Conservation (phyloP, 2,797 vertebrate species). For the Sardinella longiceps region DNA sequence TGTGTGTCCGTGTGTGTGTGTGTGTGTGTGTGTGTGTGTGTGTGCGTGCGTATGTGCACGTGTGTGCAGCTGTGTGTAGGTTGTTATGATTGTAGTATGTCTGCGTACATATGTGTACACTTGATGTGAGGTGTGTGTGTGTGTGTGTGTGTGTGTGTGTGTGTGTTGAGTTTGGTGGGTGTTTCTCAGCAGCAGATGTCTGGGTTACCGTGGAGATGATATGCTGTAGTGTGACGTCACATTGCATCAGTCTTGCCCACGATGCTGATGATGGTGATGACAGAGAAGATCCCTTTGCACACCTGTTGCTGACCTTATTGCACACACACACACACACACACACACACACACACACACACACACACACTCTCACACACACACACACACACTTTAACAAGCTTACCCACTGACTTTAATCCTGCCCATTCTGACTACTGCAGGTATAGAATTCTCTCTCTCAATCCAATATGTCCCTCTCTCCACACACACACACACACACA, state of each 20-base stretch:
- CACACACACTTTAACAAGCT: background rate
- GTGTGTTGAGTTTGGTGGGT: background rate
- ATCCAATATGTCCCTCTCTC: background rate
- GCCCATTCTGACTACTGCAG: background rate
- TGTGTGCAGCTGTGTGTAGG: too few relatives aligned
- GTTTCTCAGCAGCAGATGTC: background rate
- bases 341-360: slow-evolving; percentile 17
- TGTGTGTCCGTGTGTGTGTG: too few relatives aligned
- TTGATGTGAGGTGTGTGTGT: too few relatives aligned
- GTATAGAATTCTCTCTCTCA: background rate
- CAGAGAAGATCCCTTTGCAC: background rate
- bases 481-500: background rate
- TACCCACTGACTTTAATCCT: slow-evolving; percentile 1
- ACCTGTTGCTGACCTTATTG: background rate
- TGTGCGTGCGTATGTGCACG: too few relatives aligned
- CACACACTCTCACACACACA: background rate
- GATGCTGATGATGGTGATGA: too few relatives aligned
- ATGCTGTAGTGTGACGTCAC: background rate
- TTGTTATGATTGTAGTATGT: too few relatives aligned
- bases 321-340: background rate
- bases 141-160: background rate
- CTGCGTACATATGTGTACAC: too few relatives aligned
- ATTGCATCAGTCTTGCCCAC: background rate
- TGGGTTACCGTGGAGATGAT: background rate
- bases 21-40: too few relatives aligned